Conservation (phyloP, 1,140 invertebrate genomes). For the Tetragonula clypearis region DNA sequence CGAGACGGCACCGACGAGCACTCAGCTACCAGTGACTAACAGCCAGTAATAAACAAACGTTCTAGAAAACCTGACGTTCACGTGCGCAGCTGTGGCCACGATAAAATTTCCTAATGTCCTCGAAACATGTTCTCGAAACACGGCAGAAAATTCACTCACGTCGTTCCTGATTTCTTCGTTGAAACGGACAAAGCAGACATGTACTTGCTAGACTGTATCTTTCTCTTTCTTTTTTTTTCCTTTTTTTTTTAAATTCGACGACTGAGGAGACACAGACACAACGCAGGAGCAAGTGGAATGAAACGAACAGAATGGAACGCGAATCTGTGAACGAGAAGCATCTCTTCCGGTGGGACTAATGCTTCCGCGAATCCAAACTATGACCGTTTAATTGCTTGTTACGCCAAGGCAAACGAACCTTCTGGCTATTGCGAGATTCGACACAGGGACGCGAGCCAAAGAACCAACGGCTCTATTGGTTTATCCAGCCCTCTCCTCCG, state of each 20-base stretch:
- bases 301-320: too few species aligned
- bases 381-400: slow-evolving; percentile 30
- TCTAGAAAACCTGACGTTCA: neutral
- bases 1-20: neutral
- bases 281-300: too few species aligned
- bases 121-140: neutral
- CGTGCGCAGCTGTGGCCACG: neutral
- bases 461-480: slow-evolving; percentile 38
- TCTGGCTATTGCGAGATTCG: neutral
- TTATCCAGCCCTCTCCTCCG: slow-evolving; percentile 51
- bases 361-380: neutral
- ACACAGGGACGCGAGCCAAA: slow-evolving; percentile 10
- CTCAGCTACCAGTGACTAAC: slow-evolving; percentile 31
- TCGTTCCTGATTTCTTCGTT: too few species aligned
- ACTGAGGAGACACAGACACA: too few species aligned
- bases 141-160: too few species aligned
- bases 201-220: too few species aligned
- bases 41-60: slow-evolving; percentile 23
- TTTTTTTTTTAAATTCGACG: too few species aligned
- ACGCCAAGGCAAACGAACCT: slow-evolving; percentile 30
- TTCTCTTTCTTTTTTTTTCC: too few species aligned
- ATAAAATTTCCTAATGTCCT: neutral
- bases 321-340: neutral
- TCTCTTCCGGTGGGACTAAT: slow-evolving; percentile 13
- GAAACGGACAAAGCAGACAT: too few species aligned